Conservation (phyloP, 2,113 vertebrate genomes). For the Rhynchomys soricoides region DNA sequence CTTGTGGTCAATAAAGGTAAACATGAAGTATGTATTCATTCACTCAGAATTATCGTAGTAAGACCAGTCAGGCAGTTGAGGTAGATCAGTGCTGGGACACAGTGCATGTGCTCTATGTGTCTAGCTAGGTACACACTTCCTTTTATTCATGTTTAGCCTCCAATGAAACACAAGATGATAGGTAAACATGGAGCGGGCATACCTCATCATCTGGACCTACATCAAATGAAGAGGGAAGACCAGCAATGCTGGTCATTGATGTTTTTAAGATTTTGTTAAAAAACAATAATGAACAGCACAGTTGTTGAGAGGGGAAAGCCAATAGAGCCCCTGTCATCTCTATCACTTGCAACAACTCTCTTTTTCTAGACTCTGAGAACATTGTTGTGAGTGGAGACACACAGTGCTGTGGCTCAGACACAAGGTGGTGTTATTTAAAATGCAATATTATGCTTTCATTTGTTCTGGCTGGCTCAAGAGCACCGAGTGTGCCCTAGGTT, state of each 20-base stretch:
- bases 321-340: rapidly evolving
- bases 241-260: background rate
- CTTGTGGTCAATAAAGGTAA: too few species aligned
- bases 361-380: background rate
- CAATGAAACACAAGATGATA: background rate
- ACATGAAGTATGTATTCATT: background rate
- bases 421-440: background rate
- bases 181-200: background rate
- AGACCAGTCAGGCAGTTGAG: background rate
- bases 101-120: background rate
- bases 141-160: background rate
- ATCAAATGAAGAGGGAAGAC: background rate
- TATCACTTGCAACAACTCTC: background rate
- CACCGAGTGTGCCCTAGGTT: background rate
- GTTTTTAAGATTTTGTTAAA: background rate
- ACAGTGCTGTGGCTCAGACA: background rate
- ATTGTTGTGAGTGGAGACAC: background rate
- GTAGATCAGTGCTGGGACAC: background rate
- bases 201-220: background rate
- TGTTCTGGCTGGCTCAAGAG: background rate
- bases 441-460: background rate
- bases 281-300: conserved; percentile 1
- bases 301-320: background rate
- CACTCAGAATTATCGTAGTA: background rate
- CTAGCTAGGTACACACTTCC: background rate